Evolutionary conservation across 2,797 vertebrate species (phyloP).

Genomic region (Numenius phaeopus): DNA sequence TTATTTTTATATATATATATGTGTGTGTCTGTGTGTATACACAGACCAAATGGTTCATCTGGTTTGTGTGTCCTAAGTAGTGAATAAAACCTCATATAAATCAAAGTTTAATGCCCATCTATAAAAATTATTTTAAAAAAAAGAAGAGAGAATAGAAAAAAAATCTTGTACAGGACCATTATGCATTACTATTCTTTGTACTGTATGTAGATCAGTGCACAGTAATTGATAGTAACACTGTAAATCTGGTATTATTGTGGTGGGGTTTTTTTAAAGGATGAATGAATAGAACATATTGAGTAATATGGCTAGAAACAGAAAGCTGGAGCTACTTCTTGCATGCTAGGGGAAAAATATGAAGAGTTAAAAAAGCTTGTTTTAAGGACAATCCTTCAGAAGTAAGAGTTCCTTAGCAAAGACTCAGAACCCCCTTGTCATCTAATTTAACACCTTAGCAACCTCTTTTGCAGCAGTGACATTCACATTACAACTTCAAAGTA

Average conservation of each 20-base stretch:
- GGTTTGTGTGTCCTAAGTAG: background rate
- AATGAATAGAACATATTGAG: background rate
- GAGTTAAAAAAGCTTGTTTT: background rate
- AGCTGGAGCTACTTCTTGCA: background rate
- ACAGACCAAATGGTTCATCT: background rate
- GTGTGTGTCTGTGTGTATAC: accelerated
- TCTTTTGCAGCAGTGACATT: background rate
- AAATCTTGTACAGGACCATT: background rate
- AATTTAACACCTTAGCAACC: background rate
- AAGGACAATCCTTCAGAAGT: background rate
- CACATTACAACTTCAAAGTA: background rate
- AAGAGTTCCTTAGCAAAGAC: background rate
- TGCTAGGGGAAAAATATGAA: background rate
- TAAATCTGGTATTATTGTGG: background rate
- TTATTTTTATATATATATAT: background rate
- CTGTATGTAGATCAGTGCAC: background rate
- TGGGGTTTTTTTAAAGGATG: background rate
- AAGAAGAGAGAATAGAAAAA: accelerated
- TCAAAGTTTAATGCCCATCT: background rate
- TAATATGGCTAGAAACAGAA: background rate
- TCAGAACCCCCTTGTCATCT: background rate
- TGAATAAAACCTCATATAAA: conserved; percentile 7
- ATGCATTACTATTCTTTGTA: background rate
- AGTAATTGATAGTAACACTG: background rate
- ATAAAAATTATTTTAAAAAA: background rate